Evolutionary conservation across 1,140 invertebrate genomes (phyloP).

Genomic region (Tribolium madens): DNA sequence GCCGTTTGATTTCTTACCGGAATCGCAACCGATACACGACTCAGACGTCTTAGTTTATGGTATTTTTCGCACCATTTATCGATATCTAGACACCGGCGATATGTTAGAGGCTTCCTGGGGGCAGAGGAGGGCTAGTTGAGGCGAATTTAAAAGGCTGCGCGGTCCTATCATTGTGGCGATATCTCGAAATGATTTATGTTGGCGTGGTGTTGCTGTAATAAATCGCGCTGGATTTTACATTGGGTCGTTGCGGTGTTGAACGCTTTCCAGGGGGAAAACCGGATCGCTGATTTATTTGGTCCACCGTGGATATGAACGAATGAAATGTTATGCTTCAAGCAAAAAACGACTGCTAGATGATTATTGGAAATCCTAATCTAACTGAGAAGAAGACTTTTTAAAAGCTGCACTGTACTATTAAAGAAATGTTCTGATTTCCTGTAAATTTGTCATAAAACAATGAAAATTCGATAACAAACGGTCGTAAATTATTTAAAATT

Average conservation of each 20-base stretch:
- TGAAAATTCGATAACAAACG: too few relatives aligned
- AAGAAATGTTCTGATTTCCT: too few relatives aligned
- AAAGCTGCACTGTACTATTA: too few relatives aligned
- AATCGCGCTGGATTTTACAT: slow-evolving; percentile 59
- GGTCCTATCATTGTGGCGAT: slow-evolving; percentile 55
- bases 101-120: slow-evolving; percentile 40
- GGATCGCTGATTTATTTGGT: slow-evolving; percentile 36
- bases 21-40: slow-evolving; percentile 46
- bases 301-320: slow-evolving; percentile 9
- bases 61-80: slow-evolving; percentile 56
- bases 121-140: not conserved
- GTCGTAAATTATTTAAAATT: too few relatives aligned
- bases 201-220: slow-evolving; percentile 59
- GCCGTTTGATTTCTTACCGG: slow-evolving; percentile 52
- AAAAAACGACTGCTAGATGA: not conserved
- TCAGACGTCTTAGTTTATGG: slow-evolving; percentile 53
- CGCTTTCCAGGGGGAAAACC: slow-evolving; percentile 39
- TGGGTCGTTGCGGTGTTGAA: slow-evolving; percentile 48
- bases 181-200: slow-evolving; percentile 61
- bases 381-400: too few relatives aligned
- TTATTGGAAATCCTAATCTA: not conserved
- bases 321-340: slow-evolving; percentile 28
- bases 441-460: too few relatives aligned
- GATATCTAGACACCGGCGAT: slow-evolving; percentile 52
- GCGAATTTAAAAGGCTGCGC: slow-evolving; percentile 46